Percentiles rank a stretch among this genome's conserved stretches.
phyloP scores from a whole-genome alignment of 2,888 invertebrate genomes.

The Leucoma salicis region DNA sequence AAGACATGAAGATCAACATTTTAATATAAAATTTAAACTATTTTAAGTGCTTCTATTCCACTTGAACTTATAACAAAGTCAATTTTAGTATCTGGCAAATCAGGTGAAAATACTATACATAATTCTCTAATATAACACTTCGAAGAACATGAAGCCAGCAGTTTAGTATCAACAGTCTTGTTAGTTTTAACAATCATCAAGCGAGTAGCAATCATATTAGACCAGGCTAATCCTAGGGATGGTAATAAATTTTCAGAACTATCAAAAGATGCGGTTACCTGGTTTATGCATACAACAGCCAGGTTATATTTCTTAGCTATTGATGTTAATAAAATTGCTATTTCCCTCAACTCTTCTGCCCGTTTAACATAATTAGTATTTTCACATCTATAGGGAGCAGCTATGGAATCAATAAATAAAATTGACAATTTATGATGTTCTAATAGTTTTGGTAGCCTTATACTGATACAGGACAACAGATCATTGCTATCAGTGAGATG shows the following conservation, averaged over 20 bases:
- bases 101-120: slow-evolving; percentile 54
- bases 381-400: slow-evolving; percentile 72
- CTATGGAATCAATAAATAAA: slow-evolving; percentile 69
- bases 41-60: slow-evolving; percentile 41
- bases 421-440: slow-evolving; percentile 45
- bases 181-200: slow-evolving; percentile 26
- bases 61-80: slow-evolving; percentile 50
- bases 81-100: slow-evolving; percentile 46
- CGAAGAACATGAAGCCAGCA: background rate
- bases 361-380: slow-evolving; percentile 64
- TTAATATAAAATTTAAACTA: no score
- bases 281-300: slow-evolving; percentile 68
- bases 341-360: slow-evolving; percentile 69
- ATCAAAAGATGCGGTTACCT: slow-evolving; percentile 64
- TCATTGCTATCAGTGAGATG: slow-evolving; percentile 67
- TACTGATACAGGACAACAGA: slow-evolving; percentile 58
- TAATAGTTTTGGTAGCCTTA: slow-evolving; percentile 61
- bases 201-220: slow-evolving; percentile 69
- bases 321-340: slow-evolving; percentile 52
- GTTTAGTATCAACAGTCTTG: slow-evolving; percentile 9
- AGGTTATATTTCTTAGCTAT: slow-evolving; percentile 57
- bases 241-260: slow-evolving; percentile 51
- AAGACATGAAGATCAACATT: no score
- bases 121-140: slow-evolving; percentile 47
- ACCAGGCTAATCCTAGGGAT: slow-evolving; percentile 72